A percentile compares a stretch with the other conserved stretches of the same genome.
Evolutionary conservation across 2,797 vertebrate genomes (phyloP).

Genomic region (Coregonus ussuriensis): DNA sequence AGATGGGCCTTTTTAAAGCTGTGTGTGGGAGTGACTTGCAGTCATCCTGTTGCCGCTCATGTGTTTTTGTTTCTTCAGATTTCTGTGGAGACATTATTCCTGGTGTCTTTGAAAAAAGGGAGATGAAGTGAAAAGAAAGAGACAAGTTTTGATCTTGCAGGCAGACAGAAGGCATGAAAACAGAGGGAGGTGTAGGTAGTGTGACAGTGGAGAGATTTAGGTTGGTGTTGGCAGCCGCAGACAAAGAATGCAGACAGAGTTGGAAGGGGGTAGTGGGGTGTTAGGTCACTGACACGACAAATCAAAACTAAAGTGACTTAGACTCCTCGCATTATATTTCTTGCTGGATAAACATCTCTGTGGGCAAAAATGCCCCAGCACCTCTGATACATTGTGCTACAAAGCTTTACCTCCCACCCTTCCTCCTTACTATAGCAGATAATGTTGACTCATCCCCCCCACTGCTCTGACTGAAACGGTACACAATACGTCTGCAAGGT

Average conservation of each 20-base stretch:
- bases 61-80: constrained; percentile 73
- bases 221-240: constrained; percentile 68
- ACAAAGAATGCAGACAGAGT: constrained; percentile 18
- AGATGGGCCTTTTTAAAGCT: constrained; percentile 37
- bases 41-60: constrained; percentile 53
- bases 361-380: constrained; percentile 28
- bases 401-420: constrained; percentile 84
- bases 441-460: constrained; percentile 87
- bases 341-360: constrained; percentile 54
- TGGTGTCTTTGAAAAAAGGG: constrained; percentile 67
- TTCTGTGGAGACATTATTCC: constrained; percentile 78
- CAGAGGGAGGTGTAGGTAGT: constrained; percentile 81
- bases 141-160: constrained; percentile 74
- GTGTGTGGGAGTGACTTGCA: constrained; percentile 42
- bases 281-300: constrained; percentile 88
- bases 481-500: constrained; percentile 86
- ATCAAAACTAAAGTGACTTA: constrained; percentile 83
- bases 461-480: constrained; percentile 78
- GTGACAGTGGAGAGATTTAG: constrained; percentile 77
- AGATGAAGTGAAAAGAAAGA: constrained; percentile 52
- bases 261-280: constrained; percentile 41
- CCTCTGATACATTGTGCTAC: constrained; percentile 25
- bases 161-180: constrained; percentile 76
- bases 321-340: constrained; percentile 87
- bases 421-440: constrained; percentile 88